Evolutionary conservation across 1,140 invertebrate species (phyloP).

Genomic region (Akabosia matsudoensis): DNA sequence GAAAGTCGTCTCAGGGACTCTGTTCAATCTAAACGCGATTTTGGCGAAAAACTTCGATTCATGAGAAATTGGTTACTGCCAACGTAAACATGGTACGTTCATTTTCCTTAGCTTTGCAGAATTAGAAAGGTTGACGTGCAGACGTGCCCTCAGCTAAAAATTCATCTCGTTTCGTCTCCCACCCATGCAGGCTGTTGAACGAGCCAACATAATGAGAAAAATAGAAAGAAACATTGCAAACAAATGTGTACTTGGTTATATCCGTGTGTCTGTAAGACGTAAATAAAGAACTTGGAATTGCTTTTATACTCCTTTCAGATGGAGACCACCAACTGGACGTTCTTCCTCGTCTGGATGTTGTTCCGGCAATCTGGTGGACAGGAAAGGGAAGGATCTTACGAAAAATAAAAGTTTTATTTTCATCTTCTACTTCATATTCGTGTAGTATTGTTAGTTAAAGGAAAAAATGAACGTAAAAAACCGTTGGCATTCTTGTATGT

Average conservation of each 20-base stretch:
- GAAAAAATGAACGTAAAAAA: not conserved
- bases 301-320: too few relatives aligned
- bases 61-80: not conserved
- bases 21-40: not conserved
- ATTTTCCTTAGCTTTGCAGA: not conserved
- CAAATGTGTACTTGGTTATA: not conserved
- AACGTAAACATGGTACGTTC: not conserved
- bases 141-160: not conserved
- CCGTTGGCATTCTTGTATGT: not conserved
- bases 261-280: too few relatives aligned
- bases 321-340: too few relatives aligned
- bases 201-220: too few relatives aligned
- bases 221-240: not conserved
- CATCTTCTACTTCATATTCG: not conserved
- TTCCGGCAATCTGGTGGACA: too few relatives aligned
- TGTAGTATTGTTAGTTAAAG: conserved; percentile 2
- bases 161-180: not conserved
- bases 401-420: too few relatives aligned
- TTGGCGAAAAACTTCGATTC: not conserved
- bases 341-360: too few relatives aligned
- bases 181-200: not conserved
- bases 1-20: not conserved
- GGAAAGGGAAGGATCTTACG: too few relatives aligned
- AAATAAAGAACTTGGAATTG: too few relatives aligned
- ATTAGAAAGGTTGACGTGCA: not conserved